These are phyloP conservation scores for Cavia porcellus DNA, from an alignment of 2,113 vertebrate genomes.

Conservation along the genomic window DNA sequence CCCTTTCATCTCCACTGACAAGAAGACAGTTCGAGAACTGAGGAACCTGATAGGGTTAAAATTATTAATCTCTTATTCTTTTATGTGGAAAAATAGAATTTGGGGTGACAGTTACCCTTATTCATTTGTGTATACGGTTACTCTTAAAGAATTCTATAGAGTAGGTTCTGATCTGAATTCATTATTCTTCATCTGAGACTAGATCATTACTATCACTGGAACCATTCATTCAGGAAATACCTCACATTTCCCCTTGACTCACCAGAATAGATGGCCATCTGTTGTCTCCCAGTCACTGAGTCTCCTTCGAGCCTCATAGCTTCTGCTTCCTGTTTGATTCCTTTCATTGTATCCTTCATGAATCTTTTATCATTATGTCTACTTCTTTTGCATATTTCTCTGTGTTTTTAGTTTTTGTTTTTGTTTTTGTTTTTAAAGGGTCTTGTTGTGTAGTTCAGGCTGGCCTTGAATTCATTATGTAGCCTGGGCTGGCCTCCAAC, in stretches of 20 bases:
- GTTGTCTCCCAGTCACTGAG: not conserved
- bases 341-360: not conserved
- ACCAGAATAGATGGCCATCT: constrained; percentile 21
- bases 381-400: not conserved
- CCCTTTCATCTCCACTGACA: constrained; percentile 7
- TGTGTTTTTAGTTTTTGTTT: not conserved
- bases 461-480: not conserved
- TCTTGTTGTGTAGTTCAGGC: not conserved
- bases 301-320: not conserved
- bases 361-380: not conserved
- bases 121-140: constrained; percentile 36
- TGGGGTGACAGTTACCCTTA: not conserved
- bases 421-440: not conserved
- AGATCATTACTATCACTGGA: not conserved
- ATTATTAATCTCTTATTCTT: constrained; percentile 3
- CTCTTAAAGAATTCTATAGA: not conserved
- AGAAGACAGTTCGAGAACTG: constrained; percentile 31
- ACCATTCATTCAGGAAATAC: constrained; percentile 14
- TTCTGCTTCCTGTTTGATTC: not conserved
- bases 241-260: not conserved
- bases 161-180: not conserved
- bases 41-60: constrained; percentile 14
- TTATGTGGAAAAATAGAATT: constrained; percentile 9
- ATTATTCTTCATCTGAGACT: constrained; percentile 35
- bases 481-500: not conserved